Percentiles rank a stretch among this genome's conserved stretches.
phyloP scores from a whole-genome alignment of 2,888 invertebrate genomes.

The Eupelmus urozonus region DNA sequence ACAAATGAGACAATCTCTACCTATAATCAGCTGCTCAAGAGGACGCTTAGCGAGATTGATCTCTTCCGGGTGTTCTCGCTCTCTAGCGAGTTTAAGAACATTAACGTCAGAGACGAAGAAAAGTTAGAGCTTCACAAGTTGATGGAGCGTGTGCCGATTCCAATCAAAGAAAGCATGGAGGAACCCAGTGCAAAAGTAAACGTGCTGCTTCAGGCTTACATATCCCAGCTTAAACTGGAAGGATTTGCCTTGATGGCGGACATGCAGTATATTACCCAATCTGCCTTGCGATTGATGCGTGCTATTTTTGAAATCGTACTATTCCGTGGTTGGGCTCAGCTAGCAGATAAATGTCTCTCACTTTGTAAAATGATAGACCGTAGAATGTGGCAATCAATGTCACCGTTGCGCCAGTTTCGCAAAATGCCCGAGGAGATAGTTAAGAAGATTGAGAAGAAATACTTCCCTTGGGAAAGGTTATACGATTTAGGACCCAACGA shows the following conservation, averaged over 20 bases:
- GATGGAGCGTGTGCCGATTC: constrained; percentile 96
- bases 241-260: constrained; percentile 99
- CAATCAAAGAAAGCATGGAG: constrained; percentile 98
- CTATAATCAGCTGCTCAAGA: constrained; percentile 97
- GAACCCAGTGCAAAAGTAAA: constrained; percentile 98
- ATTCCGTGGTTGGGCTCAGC: constrained; percentile 95
- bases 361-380: constrained; percentile 99
- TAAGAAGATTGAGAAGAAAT: constrained; percentile 98
- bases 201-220: constrained; percentile 96
- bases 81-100: constrained; percentile 96
- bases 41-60: constrained; percentile 98
- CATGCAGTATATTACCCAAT: constrained; percentile 99
- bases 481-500: constrained; percentile 98
- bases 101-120: constrained; percentile 96
- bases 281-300: constrained; percentile 94
- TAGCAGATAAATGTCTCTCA: constrained; percentile 96
- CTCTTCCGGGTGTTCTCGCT: constrained; percentile 98
- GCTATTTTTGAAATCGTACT: constrained; percentile 99
- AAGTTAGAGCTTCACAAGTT: constrained; percentile 97
- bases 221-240: constrained; percentile 97
- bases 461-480: constrained; percentile 94
- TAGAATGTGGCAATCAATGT: constrained; percentile 99
- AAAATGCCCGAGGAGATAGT: constrained; percentile 98
- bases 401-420: constrained; percentile 96
- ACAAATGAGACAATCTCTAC: constrained; percentile 97